Conservation (phyloP, 2,113 vertebrate genomes). For the Dermatemys mawii region DNA sequence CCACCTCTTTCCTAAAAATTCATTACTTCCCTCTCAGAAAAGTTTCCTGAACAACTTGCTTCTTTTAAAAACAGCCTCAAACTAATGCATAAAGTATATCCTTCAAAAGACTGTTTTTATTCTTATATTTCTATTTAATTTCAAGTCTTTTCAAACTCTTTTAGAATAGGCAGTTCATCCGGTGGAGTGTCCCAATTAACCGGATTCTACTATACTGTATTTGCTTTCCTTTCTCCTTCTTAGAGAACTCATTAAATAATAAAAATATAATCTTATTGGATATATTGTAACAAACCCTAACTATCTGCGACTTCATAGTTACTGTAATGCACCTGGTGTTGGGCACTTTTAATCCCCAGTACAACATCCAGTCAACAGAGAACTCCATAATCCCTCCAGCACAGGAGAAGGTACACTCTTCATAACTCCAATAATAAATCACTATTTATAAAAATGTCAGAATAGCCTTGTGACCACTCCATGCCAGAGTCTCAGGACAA, state of each 20-base stretch:
- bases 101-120: background rate
- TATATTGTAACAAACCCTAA: background rate
- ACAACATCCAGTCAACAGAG: background rate
- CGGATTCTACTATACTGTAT: background rate
- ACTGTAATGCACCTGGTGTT: background rate
- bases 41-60: rapidly evolving
- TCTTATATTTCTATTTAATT: background rate
- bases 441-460: no score
- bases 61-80: background rate
- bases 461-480: no score
- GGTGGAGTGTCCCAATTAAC: background rate
- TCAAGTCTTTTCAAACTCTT: background rate
- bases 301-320: background rate
- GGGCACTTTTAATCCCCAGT: background rate
- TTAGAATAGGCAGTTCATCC: background rate
- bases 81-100: background rate
- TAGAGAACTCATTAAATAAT: background rate
- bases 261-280: background rate
- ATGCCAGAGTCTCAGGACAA: no score
- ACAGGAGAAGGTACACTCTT: background rate
- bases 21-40: rapidly evolving
- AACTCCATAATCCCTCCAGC: background rate
- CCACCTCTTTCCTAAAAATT: background rate
- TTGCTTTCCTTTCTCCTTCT: background rate
- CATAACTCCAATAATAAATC: no score